A percentile compares a stretch with the other conserved stretches of the same genome.
Evolutionary conservation across 2,113 vertebrate species (phyloP).

Genomic region (Gyps fulvus): DNA sequence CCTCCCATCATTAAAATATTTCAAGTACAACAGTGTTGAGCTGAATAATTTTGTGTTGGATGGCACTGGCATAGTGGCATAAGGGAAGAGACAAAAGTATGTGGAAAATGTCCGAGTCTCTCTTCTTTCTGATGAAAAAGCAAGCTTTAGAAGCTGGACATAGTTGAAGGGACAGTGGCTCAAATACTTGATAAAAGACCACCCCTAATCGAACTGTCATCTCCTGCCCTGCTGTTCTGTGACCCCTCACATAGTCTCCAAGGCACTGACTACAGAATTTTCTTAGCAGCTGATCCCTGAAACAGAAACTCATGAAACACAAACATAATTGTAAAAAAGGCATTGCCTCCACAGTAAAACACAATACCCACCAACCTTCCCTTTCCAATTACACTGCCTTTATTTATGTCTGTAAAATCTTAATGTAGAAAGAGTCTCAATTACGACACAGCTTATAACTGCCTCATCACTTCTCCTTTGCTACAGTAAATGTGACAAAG

Average conservation of each 20-base stretch:
- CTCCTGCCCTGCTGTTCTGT: neutral
- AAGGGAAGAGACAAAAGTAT: neutral
- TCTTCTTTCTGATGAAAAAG: neutral
- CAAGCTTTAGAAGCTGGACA: neutral
- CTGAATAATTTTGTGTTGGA: neutral
- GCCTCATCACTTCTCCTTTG: neutral
- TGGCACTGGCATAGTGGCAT: neutral
- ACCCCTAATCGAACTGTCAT: neutral
- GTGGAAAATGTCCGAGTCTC: neutral
- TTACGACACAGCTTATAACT: neutral
- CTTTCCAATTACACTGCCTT: neutral
- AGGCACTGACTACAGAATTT: neutral
- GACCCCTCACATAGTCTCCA: neutral
- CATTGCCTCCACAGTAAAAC: neutral
- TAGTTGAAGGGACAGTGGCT: neutral
- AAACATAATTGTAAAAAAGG: neutral
- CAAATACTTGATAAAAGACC: neutral
- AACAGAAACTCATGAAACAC: neutral
- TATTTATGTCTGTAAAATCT: neutral
- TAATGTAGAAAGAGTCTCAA: neutral
- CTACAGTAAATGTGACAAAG: neutral
- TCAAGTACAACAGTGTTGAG: neutral
- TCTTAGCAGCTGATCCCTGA: neutral
- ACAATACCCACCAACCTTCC: neutral
- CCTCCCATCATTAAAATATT: neutral